phyloP scores from a whole-genome alignment of 2,888 invertebrate genomes.

The Charanyca ferruginea region DNA sequence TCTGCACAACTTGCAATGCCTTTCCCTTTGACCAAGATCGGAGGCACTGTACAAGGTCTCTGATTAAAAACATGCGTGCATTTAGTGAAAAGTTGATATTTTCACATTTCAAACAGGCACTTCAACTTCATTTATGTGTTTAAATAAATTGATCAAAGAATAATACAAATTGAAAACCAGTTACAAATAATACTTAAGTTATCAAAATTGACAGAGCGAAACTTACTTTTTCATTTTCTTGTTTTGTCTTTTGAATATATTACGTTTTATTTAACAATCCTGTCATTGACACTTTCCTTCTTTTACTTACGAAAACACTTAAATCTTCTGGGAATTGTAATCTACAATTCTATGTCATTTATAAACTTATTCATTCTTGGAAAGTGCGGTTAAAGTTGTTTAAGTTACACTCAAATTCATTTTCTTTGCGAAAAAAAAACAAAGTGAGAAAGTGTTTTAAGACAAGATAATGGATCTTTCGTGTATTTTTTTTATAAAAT shows the following conservation, averaged over 20 bases:
- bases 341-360: constrained; percentile 5
- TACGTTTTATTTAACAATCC: not conserved
- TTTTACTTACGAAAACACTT: constrained; percentile 4
- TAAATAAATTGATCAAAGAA: not conserved
- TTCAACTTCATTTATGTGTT: too few species aligned
- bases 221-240: not conserved
- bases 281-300: not conserved
- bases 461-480: constrained; percentile 9
- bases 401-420: not conserved
- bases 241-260: not conserved
- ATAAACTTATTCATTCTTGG: not conserved
- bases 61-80: too few species aligned
- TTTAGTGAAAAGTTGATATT: too few species aligned
- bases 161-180: not conserved
- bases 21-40: too few species aligned
- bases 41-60: too few species aligned
- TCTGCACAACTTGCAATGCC: too few species aligned
- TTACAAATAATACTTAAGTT: not conserved
- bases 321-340: not conserved
- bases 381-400: not conserved
- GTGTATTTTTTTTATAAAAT: constrained; percentile 1
- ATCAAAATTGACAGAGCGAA: not conserved
- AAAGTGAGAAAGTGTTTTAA: not conserved
- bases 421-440: too few species aligned
- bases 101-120: too few species aligned